Evolutionary conservation across 1,140 invertebrate genomes (phyloP), one percentile per base, ranked within the genome.

Genomic region (Macrobrachium rosenbergii): DNA sequence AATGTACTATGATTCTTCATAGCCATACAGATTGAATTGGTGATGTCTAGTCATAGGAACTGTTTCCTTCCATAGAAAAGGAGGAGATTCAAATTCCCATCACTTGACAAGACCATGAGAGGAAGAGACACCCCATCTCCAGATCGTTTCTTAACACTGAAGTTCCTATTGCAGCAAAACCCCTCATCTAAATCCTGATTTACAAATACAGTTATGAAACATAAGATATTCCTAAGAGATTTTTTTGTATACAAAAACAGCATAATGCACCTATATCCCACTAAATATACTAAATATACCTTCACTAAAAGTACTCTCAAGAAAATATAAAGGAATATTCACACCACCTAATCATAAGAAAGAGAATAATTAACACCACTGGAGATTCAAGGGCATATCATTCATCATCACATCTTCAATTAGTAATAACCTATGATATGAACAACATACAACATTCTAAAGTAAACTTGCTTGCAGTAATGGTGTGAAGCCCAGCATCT

Each of bases 371-470:
- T 72, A 83, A 69, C 67, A 60, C 23, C 45, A 37, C 60, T 60
- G 69, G 78, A 81, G 69, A 81, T 80, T 80, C 84, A 81, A 17
- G 78, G 84, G 78, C 69, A 73, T 64, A 63, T 62, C 67, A 77
- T 72, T 60, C 69, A 87, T 69, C 78, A 77, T 87, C 84, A 72
- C 78, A 82, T 87, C 77, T 59, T 52, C 58, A 62, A 87, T 81
- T 78, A 87, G 72, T 81, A 75, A 81, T 28, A 85, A 69, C 77
- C 77, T 87, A 87, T 87, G 78, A 87, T 87, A 81, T 81, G 69
- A 81, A 82, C 77, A 86, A 86, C 84, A 87, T 62, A 87, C 84
- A 87, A 81, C 78, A 87, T 80, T 87, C 69, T 87, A 87, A 87
- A 81, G 84, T 77, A 69, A 87, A 87, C 84, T 87, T 59, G 81